phyloP scores from a whole-genome alignment of 2,888 invertebrate genomes.

The Galeruca laticollis region DNA sequence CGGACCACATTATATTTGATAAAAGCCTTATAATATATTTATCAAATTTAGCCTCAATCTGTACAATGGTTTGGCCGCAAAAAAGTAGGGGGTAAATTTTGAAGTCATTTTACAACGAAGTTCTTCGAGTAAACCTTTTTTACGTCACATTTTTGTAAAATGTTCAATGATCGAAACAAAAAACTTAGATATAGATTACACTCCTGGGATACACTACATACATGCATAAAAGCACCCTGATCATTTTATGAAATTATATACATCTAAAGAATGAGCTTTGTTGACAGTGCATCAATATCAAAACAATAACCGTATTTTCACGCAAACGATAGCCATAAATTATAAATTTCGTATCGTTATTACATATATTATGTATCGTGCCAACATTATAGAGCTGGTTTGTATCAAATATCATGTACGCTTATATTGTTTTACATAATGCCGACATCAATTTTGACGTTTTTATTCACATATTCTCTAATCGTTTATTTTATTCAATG shows the following conservation, averaged over 20 bases:
- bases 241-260: neutral
- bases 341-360: constrained; percentile 31
- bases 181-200: no score
- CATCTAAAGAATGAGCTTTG: constrained; percentile 18
- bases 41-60: no score
- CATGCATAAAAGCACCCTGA: no score
- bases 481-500: constrained; percentile 18
- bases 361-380: constrained; percentile 20
- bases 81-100: no score
- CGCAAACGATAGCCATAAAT: constrained; percentile 24
- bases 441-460: constrained; percentile 36
- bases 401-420: constrained; percentile 35
- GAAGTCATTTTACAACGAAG: no score
- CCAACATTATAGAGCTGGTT: constrained; percentile 26
- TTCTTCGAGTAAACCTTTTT: no score
- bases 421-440: constrained; percentile 39
- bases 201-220: no score
- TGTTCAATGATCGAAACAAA: no score
- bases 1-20: no score
- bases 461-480: constrained; percentile 21
- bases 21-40: no score
- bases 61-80: no score
- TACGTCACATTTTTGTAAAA: no score
- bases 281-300: constrained; percentile 26
- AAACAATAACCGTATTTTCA: constrained; percentile 36